A percentile compares a stretch with the other conserved stretches of the same genome.
phyloP scores from a whole-genome alignment of 2,113 vertebrate genomes.

The Xyrauchen texanus region DNA sequence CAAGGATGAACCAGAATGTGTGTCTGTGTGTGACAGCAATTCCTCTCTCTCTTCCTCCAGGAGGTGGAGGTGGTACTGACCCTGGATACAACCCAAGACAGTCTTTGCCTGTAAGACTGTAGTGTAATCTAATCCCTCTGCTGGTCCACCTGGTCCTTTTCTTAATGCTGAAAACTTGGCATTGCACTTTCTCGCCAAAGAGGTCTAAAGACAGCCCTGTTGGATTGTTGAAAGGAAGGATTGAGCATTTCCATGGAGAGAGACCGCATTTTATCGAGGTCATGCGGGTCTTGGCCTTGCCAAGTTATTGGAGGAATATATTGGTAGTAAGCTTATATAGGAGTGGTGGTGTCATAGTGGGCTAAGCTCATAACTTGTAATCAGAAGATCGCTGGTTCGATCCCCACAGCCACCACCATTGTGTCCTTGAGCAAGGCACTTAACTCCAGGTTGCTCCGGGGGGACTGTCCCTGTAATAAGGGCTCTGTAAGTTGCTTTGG shows the following conservation, averaged over 20 bases:
- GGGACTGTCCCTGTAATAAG: no score
- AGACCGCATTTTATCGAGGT: neutral
- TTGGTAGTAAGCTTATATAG: conserved; percentile 23
- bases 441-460: no score
- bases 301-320: neutral
- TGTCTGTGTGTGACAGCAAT: neutral
- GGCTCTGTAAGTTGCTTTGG: no score
- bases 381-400: no score
- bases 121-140: no score
- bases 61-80: neutral
- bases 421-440: no score
- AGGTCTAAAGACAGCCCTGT: conserved; percentile 18
- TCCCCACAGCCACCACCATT: no score
- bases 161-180: conserved; percentile 12
- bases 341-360: no score
- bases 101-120: no score
- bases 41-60: conserved; percentile 3
- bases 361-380: no score
- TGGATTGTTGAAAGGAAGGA: neutral
- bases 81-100: neutral
- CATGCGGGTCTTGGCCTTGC: conserved; percentile 15
- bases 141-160: no score
- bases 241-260: conserved; percentile 10
- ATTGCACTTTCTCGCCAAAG: neutral
- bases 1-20: neutral